phyloP scores from a whole-genome alignment of 2,113 vertebrate genomes.

The human (Homo sapiens) region GRCh38 chr14:73314001-73314500 shows the following conservation, averaged over 20 bases:
- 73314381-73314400: constrained; percentile 39
- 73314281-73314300: not conserved
- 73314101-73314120: constrained; percentile 39
- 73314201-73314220: not conserved
- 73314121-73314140: not conserved
- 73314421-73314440: not conserved
- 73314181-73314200: not conserved
- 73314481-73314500: not conserved
- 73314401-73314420: constrained; percentile 23
- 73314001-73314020: too few relatives aligned
- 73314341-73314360: not conserved
- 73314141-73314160: constrained; percentile 31
- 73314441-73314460: constrained; percentile 3
- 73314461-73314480: not conserved
- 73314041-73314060: not conserved
- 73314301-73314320: not conserved
- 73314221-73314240: not conserved
- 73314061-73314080: constrained; percentile 11
- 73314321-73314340: constrained; percentile 9
- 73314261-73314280: constrained; percentile 4
- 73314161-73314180: not conserved
- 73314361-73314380: constrained; percentile 22
- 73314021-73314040: too few relatives aligned
- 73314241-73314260: not conserved
- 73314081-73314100: constrained; percentile 30